Conservation (phyloP, 2,888 invertebrate species). For the Mythimna impura region DNA sequence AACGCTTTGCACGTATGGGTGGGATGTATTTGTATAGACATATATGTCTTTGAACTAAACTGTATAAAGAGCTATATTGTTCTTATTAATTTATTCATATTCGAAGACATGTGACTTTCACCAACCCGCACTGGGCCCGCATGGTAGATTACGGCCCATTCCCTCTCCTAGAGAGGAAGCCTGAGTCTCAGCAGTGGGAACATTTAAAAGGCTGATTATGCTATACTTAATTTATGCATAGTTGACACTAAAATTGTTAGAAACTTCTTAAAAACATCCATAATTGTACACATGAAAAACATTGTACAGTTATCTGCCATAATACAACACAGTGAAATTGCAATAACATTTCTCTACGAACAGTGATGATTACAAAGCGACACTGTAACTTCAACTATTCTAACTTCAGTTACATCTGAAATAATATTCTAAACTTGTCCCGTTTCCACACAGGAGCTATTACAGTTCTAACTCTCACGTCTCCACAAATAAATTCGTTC, state of each 20-base stretch:
- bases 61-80: neutral
- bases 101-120: too few relatives aligned
- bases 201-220: too few relatives aligned
- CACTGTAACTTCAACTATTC: slow-evolving; percentile 38
- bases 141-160: too few relatives aligned
- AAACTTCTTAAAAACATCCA: neutral
- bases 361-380: slow-evolving; percentile 50
- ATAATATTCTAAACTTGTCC: slow-evolving; percentile 57
- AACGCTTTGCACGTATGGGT: too few relatives aligned
- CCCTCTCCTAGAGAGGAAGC: too few relatives aligned
- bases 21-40: too few relatives aligned
- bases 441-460: slow-evolving; percentile 32
- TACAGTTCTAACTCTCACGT: slow-evolving; percentile 22
- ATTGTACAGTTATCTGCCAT: slow-evolving; percentile 20
- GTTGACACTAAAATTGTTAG: neutral
- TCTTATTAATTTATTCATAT: neutral
- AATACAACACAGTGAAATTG: slow-evolving; percentile 28
- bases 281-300: slow-evolving; percentile 11
- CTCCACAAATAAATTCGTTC: slow-evolving; percentile 53
- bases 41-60: neutral
- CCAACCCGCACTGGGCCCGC: too few relatives aligned
- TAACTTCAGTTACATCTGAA: slow-evolving; percentile 43
- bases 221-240: neutral
- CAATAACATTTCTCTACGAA: slow-evolving; percentile 47
- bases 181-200: too few relatives aligned